Evolutionary conservation across 2,113 vertebrate genomes (phyloP).

Genomic region (Anhinga rufa): DNA sequence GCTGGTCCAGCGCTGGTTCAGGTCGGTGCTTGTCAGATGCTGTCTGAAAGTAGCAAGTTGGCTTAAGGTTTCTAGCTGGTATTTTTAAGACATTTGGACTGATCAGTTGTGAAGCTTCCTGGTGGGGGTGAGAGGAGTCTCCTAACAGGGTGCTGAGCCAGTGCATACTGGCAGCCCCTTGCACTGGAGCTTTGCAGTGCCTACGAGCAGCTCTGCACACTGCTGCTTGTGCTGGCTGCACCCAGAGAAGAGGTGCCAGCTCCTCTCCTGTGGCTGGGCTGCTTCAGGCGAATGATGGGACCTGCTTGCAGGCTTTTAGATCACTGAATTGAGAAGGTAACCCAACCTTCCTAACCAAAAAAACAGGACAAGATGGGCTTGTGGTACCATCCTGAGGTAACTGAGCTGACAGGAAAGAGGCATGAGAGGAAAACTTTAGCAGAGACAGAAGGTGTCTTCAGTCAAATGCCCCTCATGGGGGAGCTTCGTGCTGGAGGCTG

Average conservation of each 20-base stretch:
- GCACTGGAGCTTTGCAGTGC: neutral
- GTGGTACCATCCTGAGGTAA: neutral
- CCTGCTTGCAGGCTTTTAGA: neutral
- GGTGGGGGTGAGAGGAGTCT: neutral
- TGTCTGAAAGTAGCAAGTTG: neutral
- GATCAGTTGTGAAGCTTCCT: neutral
- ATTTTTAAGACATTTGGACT: neutral
- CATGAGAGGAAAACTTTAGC: neutral
- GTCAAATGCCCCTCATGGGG: neutral
- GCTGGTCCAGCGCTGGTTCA: neutral
- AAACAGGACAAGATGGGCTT: neutral
- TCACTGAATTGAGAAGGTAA: neutral
- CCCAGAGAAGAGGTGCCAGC: neutral
- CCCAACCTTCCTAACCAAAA: neutral
- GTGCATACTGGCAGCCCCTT: neutral
- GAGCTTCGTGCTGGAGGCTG: neutral
- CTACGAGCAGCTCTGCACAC: neutral
- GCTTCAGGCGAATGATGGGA: neutral
- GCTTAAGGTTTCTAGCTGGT: neutral
- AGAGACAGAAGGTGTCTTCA: neutral
- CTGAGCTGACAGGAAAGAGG: neutral
- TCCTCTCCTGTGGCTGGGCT: neutral
- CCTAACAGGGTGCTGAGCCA: neutral
- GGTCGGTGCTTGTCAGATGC: neutral
- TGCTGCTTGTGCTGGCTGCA: neutral